These are phyloP conservation scores for Cavia porcellus DNA, from an alignment of 2,113 vertebrate species.

Conservation along the genomic window DNA sequence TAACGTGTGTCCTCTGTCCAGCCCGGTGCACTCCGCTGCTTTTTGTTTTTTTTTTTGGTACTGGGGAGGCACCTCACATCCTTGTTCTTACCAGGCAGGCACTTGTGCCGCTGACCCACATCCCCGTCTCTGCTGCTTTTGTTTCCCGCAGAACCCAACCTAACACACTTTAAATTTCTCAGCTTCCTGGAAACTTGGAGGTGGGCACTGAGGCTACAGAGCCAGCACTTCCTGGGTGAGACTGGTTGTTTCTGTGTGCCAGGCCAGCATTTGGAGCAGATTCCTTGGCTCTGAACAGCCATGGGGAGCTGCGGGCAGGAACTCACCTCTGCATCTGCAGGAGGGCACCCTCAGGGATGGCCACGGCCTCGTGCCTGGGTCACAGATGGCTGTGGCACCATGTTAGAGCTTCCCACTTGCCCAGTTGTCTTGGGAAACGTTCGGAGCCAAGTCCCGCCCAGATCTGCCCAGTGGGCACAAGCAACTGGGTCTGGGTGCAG, in stretches of 20 bases:
- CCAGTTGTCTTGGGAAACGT: background rate
- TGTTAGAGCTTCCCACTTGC: fast-evolving
- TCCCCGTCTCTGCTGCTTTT: background rate
- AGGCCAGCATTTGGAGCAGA: background rate
- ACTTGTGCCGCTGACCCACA: too few relatives aligned
- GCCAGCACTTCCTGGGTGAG: too few relatives aligned
- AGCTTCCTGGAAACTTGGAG: too few relatives aligned
- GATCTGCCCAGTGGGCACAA: fast-evolving
- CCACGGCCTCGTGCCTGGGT: background rate
- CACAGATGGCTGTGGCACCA: background rate
- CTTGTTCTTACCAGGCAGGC: too few relatives aligned
- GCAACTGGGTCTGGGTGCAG: background rate
- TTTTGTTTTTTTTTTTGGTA: too few relatives aligned
- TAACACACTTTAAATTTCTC: background rate
- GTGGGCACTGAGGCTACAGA: fast-evolving
- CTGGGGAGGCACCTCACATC: too few relatives aligned
- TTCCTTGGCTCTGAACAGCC: background rate
- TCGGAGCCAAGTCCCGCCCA: fast-evolving
- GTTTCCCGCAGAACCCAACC: background rate
- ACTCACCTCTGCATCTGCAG: background rate
- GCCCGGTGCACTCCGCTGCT: too few relatives aligned
- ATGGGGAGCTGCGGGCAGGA: background rate
- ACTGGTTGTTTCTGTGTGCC: fast-evolving
- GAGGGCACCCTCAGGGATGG: background rate
- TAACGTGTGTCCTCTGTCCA: background rate